Evolutionary conservation across 2,888 invertebrate genomes (phyloP).

Genomic region (Eueremaeus valkanovi): DNA sequence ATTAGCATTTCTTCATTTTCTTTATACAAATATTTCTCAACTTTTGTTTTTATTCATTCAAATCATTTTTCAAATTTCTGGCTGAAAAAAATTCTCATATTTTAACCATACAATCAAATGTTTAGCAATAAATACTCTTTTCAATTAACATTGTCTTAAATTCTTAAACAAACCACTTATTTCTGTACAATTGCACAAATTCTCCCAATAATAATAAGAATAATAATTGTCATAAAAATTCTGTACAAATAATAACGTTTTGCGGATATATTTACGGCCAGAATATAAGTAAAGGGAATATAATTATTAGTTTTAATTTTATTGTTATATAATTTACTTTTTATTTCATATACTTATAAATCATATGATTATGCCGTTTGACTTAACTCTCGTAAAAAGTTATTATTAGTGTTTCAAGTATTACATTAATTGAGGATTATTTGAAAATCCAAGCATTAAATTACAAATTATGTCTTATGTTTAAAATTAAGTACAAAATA

Average conservation of each 20-base stretch:
- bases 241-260: too few relatives aligned
- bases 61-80: neutral
- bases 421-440: neutral
- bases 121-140: constrained; percentile 25
- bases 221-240: neutral
- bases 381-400: neutral
- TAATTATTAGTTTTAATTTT: neutral
- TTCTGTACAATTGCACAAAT: constrained; percentile 3
- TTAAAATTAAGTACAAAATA: neutral
- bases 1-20: neutral
- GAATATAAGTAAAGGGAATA: neutral
- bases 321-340: neutral
- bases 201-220: neutral
- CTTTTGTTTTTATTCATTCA: neutral
- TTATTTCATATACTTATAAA: neutral
- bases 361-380: neutral
- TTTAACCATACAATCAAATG: neutral
- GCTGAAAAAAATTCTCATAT: too few relatives aligned
- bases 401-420: neutral
- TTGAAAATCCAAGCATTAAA: too few relatives aligned
- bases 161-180: neutral
- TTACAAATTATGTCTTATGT: neutral
- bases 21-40: neutral
- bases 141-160: neutral
- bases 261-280: too few relatives aligned